Evolutionary conservation across 2,797 vertebrate genomes (phyloP).

Genomic region (Allobates femoralis): DNA sequence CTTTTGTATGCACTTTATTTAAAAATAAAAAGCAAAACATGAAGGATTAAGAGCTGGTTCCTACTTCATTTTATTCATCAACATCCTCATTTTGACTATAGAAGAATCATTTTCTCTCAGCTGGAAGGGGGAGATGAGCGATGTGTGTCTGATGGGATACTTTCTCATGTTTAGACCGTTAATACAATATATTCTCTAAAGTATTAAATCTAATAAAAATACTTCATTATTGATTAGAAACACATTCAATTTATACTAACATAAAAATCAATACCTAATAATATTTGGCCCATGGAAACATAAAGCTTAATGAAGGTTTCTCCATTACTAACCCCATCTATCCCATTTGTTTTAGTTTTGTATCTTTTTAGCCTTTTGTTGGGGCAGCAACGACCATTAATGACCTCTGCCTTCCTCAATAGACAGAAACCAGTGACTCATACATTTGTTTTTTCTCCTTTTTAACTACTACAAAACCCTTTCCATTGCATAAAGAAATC

Average conservation of each 20-base stretch:
- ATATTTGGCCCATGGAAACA: background rate
- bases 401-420: conserved; percentile 18
- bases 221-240: conserved; percentile 17
- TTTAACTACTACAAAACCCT: background rate
- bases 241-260: background rate
- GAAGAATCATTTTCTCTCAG: background rate
- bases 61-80: no score
- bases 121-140: background rate
- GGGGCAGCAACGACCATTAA: conserved; percentile 8
- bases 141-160: background rate
- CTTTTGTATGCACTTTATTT: no score
- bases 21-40: no score
- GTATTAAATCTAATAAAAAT: conserved; percentile 3
- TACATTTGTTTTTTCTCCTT: background rate
- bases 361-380: background rate
- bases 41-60: no score
- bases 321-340: conserved; percentile 2
- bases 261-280: conserved; percentile 12
- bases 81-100: background rate
- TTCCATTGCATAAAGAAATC: conserved; percentile 44
- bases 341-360: background rate
- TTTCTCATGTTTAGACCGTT: background rate
- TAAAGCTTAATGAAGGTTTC: background rate
- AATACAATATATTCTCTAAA: background rate
- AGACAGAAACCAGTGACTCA: background rate